Evolutionary conservation across 2,888 invertebrate species (phyloP).

Genomic region (Mesorhabditis belari): DNA sequence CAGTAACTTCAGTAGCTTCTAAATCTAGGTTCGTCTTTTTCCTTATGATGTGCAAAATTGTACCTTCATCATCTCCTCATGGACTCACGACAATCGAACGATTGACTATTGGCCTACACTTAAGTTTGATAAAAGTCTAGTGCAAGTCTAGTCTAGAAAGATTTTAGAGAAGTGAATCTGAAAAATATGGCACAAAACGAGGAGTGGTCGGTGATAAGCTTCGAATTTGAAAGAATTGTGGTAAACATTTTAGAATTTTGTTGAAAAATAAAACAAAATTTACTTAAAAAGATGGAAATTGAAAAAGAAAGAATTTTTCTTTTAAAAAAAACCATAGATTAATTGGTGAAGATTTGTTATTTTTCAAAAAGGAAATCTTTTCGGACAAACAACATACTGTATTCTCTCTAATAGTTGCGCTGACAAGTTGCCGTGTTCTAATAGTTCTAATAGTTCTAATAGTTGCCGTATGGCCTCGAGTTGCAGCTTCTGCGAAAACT

Average conservation of each 20-base stretch:
- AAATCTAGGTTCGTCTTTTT: conserved; percentile 35
- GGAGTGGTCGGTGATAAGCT: conserved; percentile 50
- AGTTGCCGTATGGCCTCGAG: too few species aligned
- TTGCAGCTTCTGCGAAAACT: too few species aligned
- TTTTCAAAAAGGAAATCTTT: background rate
- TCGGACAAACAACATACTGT: too few species aligned
- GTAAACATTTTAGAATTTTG: conserved; percentile 5
- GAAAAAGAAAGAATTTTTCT: too few species aligned
- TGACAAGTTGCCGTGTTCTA: too few species aligned
- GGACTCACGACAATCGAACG: conserved; percentile 47
- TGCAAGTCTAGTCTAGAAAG: too few species aligned
- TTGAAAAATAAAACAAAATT: background rate
- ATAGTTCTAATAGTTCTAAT: too few species aligned
- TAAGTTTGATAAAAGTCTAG: background rate
- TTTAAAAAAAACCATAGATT: too few species aligned
- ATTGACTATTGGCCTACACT: conserved; percentile 44
- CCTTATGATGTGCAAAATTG: conserved; percentile 49
- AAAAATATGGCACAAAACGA: conserved; percentile 48
- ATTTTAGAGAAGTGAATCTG: conserved; percentile 31
- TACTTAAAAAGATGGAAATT: too few species aligned
- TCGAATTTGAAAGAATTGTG: conserved; percentile 40
- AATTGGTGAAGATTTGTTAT: too few species aligned
- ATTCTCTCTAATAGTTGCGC: too few species aligned
- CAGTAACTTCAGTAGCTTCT: background rate
- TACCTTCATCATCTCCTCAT: conserved; percentile 50